Evolutionary conservation across 2,888 invertebrate genomes (phyloP), one percentile per base, ranked within the genome.

Genomic region (Eupeodes latifasciatus): DNA sequence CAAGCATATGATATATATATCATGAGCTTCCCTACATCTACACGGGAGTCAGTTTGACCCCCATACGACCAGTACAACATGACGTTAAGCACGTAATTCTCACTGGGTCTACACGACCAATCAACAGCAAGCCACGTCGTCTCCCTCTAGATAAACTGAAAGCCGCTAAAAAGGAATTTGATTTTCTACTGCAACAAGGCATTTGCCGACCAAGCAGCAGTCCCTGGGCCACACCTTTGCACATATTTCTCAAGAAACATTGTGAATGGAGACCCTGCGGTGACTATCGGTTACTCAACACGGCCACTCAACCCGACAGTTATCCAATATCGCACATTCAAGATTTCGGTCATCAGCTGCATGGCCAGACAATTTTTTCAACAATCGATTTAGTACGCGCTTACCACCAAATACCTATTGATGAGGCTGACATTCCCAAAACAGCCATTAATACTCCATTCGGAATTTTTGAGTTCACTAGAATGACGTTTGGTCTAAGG

Each of bases 141-240:
- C 69, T 69, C 9, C 53, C 69, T 7, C 69, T n/a, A 2, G 59
- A 72, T 7, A 59, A 59, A 27, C 47, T 59, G 4, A 14, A 57
- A 7, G 47, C 59, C 27, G 72, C 47, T n/a, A 72, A 72, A 47
- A n/a, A 14, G 5, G 72, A 72, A 5, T 47, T 59, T 19, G 47
- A 72, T 7, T 27, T 59, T 5, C 10, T 59, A 12, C 19, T 59
- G 0, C 7, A 7, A 2, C 59, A 72, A 12, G 27, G 44, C 3
- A 19, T 59, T 14, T 49, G 49, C 49, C 49, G 49, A 49, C 49
- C 49, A 5, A 49, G 49, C 49, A 49, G 49, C n/a, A 49, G 49
- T 14, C 12, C 12, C 5, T 49, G 49, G 14, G 49, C 14, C 14
- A 49, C 49, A 5, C 49, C 14, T 49, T 14, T 49, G 49, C 49